Base-by-base conservation (phyloP, 2,797 vertebrate genomes). In the Falco berigora region DNA sequence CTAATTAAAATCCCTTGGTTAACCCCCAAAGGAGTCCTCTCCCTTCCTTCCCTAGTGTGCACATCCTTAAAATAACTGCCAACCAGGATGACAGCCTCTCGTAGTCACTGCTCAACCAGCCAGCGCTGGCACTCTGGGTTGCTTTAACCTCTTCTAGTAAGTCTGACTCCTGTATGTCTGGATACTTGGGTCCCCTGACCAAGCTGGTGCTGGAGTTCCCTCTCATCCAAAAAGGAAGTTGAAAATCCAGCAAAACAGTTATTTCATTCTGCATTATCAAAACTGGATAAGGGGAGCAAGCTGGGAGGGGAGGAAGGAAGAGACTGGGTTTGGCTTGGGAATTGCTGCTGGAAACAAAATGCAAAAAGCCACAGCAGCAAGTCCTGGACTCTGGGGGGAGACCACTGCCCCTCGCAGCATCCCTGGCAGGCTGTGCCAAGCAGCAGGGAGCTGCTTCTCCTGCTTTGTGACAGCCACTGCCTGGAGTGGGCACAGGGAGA, bases 41-140 rank as follows among this genome's bases (percentile, higher is more conserved):
- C 64, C 79, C 66, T 83, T 55, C 71, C 34, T 82, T 83, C 61
- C 56, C 72, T 1, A 2, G 52, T 12, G 62, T 25, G 52, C 34
- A 12, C n/a, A 50, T 63, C 88, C 86, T 76, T 88, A 72, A 78
- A 88, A 80, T 77, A 91, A 69, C 87, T 61, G 30, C 56, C 14
- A 30, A 12, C 17, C 6, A 1, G 75, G 71, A 77, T 61, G 12
- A 3, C 30, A 20, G 78, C 61, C 4, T 6, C 15, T 87, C 78
- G 71, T 32, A n/a, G 23, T 61, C 81, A 25, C 19, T 1, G 82
- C 56, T 73, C 30, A 10, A 2, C 30, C 55, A 68, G 63, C 72
- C 82, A 24, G 6, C 0, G 0, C 44, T 40, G 81, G 71, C 61
- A 5, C 38, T 1, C 4, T 0, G 17, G 36, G 19, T 24, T 40